Evolutionary conservation across 2,888 invertebrate species (phyloP), one percentile per base, ranked within the genome.

Genomic region (Salticus scenicus): DNA sequence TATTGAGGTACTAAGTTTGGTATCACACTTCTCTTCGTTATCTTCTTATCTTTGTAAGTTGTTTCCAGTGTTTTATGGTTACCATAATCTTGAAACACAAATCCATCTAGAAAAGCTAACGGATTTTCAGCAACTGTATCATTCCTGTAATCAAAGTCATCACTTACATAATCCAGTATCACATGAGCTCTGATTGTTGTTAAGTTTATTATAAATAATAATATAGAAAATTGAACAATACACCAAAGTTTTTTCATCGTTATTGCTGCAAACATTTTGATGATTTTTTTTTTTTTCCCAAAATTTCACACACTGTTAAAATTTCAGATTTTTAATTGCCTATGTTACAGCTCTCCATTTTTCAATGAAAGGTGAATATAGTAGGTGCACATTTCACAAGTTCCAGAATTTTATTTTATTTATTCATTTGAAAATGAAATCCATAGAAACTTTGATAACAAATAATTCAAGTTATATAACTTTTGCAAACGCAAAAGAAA

Each of bases 51-150:
- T 64, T 42, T 10, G 12, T 1, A 5, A 10, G 1, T 24, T 2
- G 27, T 7, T 12, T 70, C 70, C 10, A 12, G 17, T 14, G 24
- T 20, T 20, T n/a, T 2, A 27, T 33, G 75, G 4, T 37, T 28
- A 10, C 17, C 24, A 17, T 5, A 31, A 51, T 72, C 51, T 57
- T 30, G 72, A 0, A 41, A 30, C 10, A 83, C 66, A 42, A 83
- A 83, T 30, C 66, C 72, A 37, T 77, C 69, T n/a, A 83, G 41
- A 57, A 83, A 83, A 1, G 72, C 71, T 51, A 83, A 71, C 57
- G 66, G 28, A n/a, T 67, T 42, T 24, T 70, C 42, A 30, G 17
- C 30, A 2, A 20, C 2, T 2, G 17, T 17, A n/a, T 51, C 51
- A 17, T 17, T 51, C 7, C n/a, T 20, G 7, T 51, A 17, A n/a